Evolutionary conservation across 2,888 invertebrate genomes (phyloP).

Genomic region (Phaedon cochleariae): DNA sequence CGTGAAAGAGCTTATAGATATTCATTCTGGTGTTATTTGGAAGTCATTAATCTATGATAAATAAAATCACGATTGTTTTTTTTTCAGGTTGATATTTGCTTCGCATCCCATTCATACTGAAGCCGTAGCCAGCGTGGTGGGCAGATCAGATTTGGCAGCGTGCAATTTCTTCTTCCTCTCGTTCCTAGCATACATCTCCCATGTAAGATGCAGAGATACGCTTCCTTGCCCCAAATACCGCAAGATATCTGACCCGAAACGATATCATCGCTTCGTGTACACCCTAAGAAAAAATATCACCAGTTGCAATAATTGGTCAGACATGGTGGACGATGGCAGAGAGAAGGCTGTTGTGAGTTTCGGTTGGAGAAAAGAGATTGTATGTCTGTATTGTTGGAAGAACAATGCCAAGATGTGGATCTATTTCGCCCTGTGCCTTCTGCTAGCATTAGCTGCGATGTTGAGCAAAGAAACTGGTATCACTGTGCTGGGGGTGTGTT

Average conservation of each 20-base stretch:
- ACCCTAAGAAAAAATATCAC: constrained; percentile 57
- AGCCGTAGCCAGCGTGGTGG: constrained; percentile 95
- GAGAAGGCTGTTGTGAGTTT: constrained; percentile 21
- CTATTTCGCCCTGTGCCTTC: constrained; percentile 69
- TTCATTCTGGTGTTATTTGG: no score
- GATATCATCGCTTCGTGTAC: constrained; percentile 56
- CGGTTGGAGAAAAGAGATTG: constrained; percentile 12
- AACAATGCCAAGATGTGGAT: constrained; percentile 63
- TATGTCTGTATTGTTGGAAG: constrained; percentile 52
- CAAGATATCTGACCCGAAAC: constrained; percentile 47
- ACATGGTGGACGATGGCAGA: constrained; percentile 25
- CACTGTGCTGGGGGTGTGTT: constrained; percentile 89
- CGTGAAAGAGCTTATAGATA: no score
- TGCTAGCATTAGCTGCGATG: constrained; percentile 77
- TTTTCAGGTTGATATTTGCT: constrained; percentile 64
- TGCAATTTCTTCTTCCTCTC: constrained; percentile 90
- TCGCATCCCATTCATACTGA: constrained; percentile 97
- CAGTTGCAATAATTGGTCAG: constrained; percentile 57
- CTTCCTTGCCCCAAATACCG: constrained; percentile 53
- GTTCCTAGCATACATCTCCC: constrained; percentile 85
- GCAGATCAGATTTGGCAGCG: constrained; percentile 92
- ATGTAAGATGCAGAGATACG: constrained; percentile 72
- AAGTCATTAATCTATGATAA: no score
- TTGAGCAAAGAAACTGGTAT: constrained; percentile 96
- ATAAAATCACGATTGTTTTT: no score